A percentile compares a stretch with the other conserved stretches of the same genome.
phyloP scores from a whole-genome alignment of 2,797 vertebrate species.

The Argentina silus region DNA sequence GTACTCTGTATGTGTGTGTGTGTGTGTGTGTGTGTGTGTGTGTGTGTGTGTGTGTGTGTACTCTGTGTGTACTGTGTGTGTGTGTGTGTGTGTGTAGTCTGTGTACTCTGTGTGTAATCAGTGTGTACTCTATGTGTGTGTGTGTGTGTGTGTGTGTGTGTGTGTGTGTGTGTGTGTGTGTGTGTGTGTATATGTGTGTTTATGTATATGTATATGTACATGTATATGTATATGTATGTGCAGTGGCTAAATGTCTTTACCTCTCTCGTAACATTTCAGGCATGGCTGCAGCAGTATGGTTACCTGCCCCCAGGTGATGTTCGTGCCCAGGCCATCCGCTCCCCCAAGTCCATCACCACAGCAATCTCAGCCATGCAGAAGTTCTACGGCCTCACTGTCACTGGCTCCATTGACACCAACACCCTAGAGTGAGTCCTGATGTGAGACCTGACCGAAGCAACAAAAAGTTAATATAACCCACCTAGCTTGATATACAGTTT shows the following conservation, averaged over 20 bases:
- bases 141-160: background rate
- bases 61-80: background rate
- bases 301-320: constrained; percentile 91
- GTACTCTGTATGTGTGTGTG: background rate
- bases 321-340: constrained; percentile 85
- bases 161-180: background rate
- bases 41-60: background rate
- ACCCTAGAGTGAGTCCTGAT: constrained; percentile 82
- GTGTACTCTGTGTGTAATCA: background rate
- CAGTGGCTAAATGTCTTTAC: background rate
- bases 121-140: background rate
- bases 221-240: background rate
- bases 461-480: background rate
- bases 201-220: background rate
- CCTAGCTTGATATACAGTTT: background rate
- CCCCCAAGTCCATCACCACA: constrained; percentile 80
- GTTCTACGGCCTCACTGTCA: constrained; percentile 88
- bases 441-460: background rate
- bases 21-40: background rate
- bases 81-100: background rate
- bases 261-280: constrained; percentile 64
- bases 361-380: constrained; percentile 89
- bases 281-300: constrained; percentile 92
- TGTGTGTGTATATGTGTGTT: background rate
- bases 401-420: constrained; percentile 80